phyloP scores from a whole-genome alignment of 30 jellyfish, hydroid and myxozoan species.

The Rhopilema esculentum region DNA sequence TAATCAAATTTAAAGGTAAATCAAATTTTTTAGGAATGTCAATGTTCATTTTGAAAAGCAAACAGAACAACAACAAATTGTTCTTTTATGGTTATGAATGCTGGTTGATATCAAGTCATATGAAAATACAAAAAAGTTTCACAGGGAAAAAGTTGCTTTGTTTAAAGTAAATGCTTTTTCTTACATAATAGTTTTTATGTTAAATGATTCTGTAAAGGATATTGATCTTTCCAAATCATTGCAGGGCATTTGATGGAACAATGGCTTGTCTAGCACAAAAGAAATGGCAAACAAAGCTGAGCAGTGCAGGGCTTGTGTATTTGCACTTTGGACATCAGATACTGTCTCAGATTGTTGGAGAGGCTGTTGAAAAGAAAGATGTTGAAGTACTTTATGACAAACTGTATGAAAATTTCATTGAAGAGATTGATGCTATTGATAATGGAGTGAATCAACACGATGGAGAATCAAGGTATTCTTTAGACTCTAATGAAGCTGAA shows the following conservation, averaged over 20 bases:
- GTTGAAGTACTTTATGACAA: constrained; percentile 61
- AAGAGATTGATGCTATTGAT: constrained; percentile 94
- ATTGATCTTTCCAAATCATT: neutral
- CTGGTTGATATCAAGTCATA: neutral
- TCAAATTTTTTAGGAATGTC: no score
- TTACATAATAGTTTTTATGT: no score
- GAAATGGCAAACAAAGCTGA: constrained; percentile 86
- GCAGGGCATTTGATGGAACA: constrained; percentile 90
- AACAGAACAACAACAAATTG: no score
- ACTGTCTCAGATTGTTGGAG: constrained; percentile 55
- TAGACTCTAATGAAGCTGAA: neutral
- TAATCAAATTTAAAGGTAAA: no score
- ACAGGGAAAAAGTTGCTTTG: no score
- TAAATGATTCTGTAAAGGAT: no score
- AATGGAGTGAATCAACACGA: constrained; percentile 93
- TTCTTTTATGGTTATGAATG: no score
- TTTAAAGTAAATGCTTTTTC: no score
- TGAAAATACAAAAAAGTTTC: no score
- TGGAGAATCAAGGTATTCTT: constrained; percentile 83
- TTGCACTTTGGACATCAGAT: constrained; percentile 89
- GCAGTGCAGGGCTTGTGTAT: constrained; percentile 98
- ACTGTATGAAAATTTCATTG: constrained; percentile 85
- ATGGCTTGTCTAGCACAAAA: constrained; percentile 79
- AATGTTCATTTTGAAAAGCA: no score
- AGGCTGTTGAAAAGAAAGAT: constrained; percentile 21